phyloP scores from a whole-genome alignment of 1,140 invertebrate genomes.

The Drosophila kanapiae region DNA sequence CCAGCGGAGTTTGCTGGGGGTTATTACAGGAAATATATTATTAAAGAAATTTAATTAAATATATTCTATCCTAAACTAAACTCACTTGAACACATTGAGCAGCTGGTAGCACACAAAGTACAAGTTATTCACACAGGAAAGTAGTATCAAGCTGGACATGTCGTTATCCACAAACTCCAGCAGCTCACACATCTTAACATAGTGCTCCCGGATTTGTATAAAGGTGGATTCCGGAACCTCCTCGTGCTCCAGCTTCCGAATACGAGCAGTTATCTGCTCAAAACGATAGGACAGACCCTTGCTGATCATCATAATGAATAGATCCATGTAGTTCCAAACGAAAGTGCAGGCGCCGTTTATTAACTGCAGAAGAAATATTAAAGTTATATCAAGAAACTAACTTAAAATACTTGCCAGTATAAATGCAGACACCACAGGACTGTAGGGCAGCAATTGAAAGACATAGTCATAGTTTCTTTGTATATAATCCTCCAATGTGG shows the following conservation, averaged over 20 bases:
- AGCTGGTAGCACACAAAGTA: constrained; percentile 91
- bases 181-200: constrained; percentile 87
- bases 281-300: constrained; percentile 87
- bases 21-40: not conserved
- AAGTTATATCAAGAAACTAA: no score
- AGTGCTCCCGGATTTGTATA: constrained; percentile 87
- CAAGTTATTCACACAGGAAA: constrained; percentile 90
- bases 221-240: constrained; percentile 87
- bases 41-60: not conserved
- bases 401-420: constrained; percentile 49
- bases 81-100: constrained; percentile 90
- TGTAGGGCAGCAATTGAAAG: constrained; percentile 61
- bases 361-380: constrained; percentile 32
- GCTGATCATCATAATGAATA: constrained; percentile 88
- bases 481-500: constrained; percentile 61
- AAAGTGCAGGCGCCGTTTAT: constrained; percentile 86
- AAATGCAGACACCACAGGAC: constrained; percentile 26
- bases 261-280: constrained; percentile 86
- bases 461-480: constrained; percentile 70
- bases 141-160: constrained; percentile 88
- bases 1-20: constrained; percentile 73
- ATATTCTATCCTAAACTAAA: not conserved
- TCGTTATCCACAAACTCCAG: constrained; percentile 87
- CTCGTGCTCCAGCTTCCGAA: constrained; percentile 61
- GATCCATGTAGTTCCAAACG: constrained; percentile 89